phyloP scores from a whole-genome alignment of 2,888 invertebrate species.

The Polydrusus cervinus region DNA sequence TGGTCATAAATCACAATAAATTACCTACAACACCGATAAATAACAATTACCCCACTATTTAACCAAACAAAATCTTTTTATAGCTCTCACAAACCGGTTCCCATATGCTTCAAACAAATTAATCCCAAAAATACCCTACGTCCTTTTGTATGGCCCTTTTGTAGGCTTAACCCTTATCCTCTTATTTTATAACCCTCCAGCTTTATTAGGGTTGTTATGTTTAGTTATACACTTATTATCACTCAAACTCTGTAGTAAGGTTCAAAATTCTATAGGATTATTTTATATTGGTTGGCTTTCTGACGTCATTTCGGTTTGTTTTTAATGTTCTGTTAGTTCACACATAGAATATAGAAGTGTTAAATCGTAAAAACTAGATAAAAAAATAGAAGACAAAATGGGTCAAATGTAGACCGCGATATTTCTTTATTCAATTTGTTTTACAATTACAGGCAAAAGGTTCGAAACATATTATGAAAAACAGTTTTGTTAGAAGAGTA shows the following conservation, averaged over 20 bases:
- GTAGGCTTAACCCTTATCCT: slow-evolving; percentile 41
- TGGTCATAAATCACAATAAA: neutral
- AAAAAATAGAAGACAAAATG: too few relatives aligned
- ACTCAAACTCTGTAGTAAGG: slow-evolving; percentile 22
- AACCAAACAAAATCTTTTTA: slow-evolving; percentile 19
- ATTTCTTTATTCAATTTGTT: too few relatives aligned
- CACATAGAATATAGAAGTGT: neutral
- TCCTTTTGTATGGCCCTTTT: slow-evolving; percentile 41
- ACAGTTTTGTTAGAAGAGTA: too few relatives aligned
- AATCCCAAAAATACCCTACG: slow-evolving; percentile 32
- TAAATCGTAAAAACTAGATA: neutral
- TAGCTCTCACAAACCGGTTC: slow-evolving; percentile 16
- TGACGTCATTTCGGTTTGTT: slow-evolving; percentile 1
- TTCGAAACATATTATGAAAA: too few relatives aligned
- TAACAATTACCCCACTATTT: slow-evolving; percentile 21
- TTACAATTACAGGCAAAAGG: too few relatives aligned
- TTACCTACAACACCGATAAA: neutral
- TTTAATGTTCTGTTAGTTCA: slow-evolving; percentile 14
- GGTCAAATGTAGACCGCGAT: neutral
- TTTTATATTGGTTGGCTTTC: slow-evolving; percentile 22
- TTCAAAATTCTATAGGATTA: slow-evolving; percentile 12
- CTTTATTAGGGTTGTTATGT: slow-evolving; percentile 31
- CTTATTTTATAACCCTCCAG: slow-evolving; percentile 35
- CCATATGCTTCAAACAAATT: slow-evolving; percentile 38
- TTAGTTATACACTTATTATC: slow-evolving; percentile 41